Base-by-base conservation (phyloP, 2,113 vertebrate species). In the Cyrtonyx montezumae region DNA sequence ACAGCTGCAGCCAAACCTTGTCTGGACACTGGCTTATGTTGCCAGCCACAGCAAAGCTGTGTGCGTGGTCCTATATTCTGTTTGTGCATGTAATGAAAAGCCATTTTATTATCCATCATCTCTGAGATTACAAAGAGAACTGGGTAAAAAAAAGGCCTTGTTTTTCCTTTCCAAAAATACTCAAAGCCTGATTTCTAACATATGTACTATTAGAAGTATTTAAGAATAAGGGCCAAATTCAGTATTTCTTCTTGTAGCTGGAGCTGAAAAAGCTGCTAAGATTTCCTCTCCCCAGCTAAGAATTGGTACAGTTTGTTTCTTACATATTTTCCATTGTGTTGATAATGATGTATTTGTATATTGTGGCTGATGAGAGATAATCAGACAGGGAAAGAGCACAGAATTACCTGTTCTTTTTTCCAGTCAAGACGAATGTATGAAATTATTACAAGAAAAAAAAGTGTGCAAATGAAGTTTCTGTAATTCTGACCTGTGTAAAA, bases 311-410 rank as follows among this genome's bases (percentile, higher is more conserved):
- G 93, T 90, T 71, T 96, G 92, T 92, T 86, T 95, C 90, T 95
- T 84, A 96, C 86, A 43, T 93, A 67, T 96, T 96, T 95, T 95
- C 79, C 91, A 94, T 95, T 76, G 91, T 96, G 91, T 93, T 94
- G 95, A 93, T 95, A 89, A 95, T 92, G 85, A 95, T 95, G 95
- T 96, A 90, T 97, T 97, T 96, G 91, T 96, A 94, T 95, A 96
- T 97, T 83, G 94, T 96, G 93, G 56, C 84, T 92, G 94, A 95
- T 81, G 92, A 94, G 87, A 94, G 95, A 96, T 92, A 95, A 97
- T 97, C 95, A 94, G 94, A 91, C 81, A 26, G 91, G 90, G 58
- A 69, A 90, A 88, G 59, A 88, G 63, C 59, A 91, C 91, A 94
- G 93, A 86, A 88, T 76, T 77, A 80, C 63, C 95, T 97, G 96